Evolutionary conservation across 2,888 invertebrate genomes (phyloP).

Genomic region (Elysia crispata): DNA sequence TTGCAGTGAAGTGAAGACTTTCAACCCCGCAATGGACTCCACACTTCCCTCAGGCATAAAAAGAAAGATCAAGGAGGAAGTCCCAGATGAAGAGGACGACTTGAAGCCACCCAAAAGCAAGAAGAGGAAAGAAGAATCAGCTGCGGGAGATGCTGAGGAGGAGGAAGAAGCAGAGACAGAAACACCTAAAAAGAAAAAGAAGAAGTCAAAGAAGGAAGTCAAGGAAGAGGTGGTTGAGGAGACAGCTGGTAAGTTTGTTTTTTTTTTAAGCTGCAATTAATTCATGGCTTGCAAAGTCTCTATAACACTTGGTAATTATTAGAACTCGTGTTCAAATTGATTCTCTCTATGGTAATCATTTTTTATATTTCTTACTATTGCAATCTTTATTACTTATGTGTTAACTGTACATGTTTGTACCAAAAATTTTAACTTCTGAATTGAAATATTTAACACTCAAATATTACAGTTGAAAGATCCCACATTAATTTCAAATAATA

Average conservation of each 20-base stretch:
- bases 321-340: too few species aligned
- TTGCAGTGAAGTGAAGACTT: constrained; percentile 87
- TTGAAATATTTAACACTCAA: too few species aligned
- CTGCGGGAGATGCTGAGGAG: constrained; percentile 26
- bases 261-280: neutral
- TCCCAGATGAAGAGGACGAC: constrained; percentile 56
- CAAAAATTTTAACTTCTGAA: too few species aligned
- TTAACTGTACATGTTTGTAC: too few species aligned
- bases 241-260: constrained; percentile 3
- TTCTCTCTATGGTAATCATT: too few species aligned
- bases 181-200: constrained; percentile 46
- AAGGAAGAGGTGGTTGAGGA: constrained; percentile 21
- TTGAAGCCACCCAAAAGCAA: constrained; percentile 51
- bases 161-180: constrained; percentile 45
- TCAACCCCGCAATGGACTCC: constrained; percentile 88
- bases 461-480: too few species aligned
- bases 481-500: too few species aligned
- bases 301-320: too few species aligned
- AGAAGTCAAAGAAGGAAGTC: constrained; percentile 39
- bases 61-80: constrained; percentile 69
- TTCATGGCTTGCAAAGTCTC: too few species aligned
- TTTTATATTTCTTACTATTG: too few species aligned
- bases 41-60: constrained; percentile 83
- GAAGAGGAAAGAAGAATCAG: constrained; percentile 41
- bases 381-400: too few species aligned